These are phyloP conservation scores for Actinopyga echinites DNA, from an alignment of 53 echinoderm and acorn worm species.

Conservation along the genomic window DNA sequence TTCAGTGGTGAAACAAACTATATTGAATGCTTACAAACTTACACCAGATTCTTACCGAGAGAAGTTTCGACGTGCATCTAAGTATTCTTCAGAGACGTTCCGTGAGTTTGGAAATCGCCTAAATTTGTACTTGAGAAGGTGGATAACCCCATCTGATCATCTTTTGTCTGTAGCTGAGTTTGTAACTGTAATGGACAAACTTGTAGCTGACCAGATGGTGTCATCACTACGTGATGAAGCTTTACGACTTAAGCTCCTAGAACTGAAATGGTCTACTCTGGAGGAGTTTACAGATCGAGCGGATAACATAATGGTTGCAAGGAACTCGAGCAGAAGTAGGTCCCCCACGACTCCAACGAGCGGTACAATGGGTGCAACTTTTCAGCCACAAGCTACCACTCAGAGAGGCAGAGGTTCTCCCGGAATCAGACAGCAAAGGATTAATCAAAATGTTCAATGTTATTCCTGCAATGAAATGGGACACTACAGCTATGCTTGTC, in stretches of 20 bases:
- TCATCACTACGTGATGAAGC: slow-evolving; percentile 2
- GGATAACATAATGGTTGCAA: slow-evolving; percentile 21
- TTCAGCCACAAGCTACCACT: too few relatives aligned
- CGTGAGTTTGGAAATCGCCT: background rate
- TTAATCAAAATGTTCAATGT: background rate
- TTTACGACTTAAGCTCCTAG: background rate
- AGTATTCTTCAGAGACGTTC: background rate
- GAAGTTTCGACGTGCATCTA: background rate
- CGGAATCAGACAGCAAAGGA: background rate
- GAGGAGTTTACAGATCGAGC: slow-evolving; percentile 1
- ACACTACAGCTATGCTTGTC: background rate
- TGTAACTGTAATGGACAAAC: background rate
- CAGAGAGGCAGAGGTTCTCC: too few relatives aligned
- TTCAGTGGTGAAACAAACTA: slow-evolving; percentile 33
- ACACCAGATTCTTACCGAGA: slow-evolving; percentile 5
- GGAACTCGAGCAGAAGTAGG: background rate
- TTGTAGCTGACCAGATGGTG: slow-evolving; percentile 25
- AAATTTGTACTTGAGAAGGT: background rate
- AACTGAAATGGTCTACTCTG: background rate
- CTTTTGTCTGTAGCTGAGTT: slow-evolving; percentile 7
- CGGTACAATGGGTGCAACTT: too few relatives aligned
- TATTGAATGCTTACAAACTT: slow-evolving; percentile 45
- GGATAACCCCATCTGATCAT: background rate
- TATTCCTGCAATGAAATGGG: background rate
- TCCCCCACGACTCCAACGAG: background rate